Percentiles rank a stretch among this genome's conserved stretches.
phyloP scores from a whole-genome alignment of 2,888 invertebrate genomes.

The Saturnia japonica region DNA sequence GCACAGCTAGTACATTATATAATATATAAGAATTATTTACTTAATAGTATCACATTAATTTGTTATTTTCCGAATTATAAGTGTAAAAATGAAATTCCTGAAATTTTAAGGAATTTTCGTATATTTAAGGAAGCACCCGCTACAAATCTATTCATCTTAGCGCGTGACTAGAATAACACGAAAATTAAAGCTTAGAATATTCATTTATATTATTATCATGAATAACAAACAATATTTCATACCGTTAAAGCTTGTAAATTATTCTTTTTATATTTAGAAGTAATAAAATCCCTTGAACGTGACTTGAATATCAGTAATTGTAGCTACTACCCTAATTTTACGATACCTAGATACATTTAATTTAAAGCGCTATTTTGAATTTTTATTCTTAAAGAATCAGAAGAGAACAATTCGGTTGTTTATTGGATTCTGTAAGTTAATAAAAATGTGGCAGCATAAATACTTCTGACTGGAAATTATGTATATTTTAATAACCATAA shows the following conservation, averaged over 20 bases:
- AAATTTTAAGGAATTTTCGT: neutral
- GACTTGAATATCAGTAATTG: neutral
- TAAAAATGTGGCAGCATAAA: too few species aligned
- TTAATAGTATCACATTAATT: too few species aligned
- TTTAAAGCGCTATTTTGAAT: neutral
- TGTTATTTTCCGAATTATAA: too few species aligned
- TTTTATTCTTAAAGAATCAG: neutral
- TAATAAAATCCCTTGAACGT: neutral
- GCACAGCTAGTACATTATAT: too few species aligned
- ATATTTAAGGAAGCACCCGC: neutral
- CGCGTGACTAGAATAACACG: neutral
- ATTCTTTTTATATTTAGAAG: neutral
- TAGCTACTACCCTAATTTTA: neutral
- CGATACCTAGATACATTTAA: neutral
- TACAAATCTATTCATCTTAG: neutral
- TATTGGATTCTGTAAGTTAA: neutral
- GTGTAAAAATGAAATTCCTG: neutral
- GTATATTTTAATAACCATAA: too few species aligned
- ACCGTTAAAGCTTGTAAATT: neutral
- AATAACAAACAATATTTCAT: neutral
- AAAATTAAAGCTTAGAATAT: neutral
- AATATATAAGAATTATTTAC: too few species aligned
- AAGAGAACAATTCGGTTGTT: neutral
- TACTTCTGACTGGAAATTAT: too few species aligned
- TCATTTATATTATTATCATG: neutral